Percentiles rank a stretch among this genome's conserved stretches.
phyloP scores from a whole-genome alignment of 2,888 invertebrate species.

The Aspidapion aeneum region DNA sequence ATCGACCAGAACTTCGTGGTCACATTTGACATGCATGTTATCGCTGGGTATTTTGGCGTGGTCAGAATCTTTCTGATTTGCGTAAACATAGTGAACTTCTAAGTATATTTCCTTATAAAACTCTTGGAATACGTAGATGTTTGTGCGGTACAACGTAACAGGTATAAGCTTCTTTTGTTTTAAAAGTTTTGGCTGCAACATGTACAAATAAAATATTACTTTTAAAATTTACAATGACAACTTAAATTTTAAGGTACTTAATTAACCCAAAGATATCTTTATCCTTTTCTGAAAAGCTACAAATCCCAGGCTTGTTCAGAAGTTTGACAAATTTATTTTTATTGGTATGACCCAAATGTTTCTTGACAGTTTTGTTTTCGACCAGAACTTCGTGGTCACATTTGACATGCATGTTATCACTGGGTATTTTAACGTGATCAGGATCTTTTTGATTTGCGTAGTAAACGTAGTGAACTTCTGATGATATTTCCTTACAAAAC shows the following conservation, averaged over 20 bases:
- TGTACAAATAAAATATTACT: too few species aligned
- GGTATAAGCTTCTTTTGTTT: too few species aligned
- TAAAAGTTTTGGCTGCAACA: too few species aligned
- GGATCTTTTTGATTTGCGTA: conserved; percentile 19
- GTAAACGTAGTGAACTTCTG: conserved; percentile 21
- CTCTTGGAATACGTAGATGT: too few species aligned
- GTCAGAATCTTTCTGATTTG: too few species aligned
- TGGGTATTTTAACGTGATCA: conserved; percentile 23
- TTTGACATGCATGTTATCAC: conserved; percentile 17
- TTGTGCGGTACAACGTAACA: too few species aligned
- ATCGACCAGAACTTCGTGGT: too few species aligned
- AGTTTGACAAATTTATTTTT: not conserved
- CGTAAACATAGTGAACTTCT: too few species aligned
- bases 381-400: conserved; percentile 17
- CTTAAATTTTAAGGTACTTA: not conserved
- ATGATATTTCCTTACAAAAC: conserved; percentile 16
- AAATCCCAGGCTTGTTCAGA: conserved; percentile 19
- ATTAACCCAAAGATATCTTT: conserved; percentile 1
- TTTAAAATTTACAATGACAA: not conserved
- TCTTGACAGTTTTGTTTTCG: conserved; percentile 6
- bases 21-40: too few species aligned
- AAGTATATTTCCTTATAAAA: too few species aligned
- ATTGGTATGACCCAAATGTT: not conserved
- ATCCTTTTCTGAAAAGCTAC: conserved; percentile 23
- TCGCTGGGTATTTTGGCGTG: too few species aligned